Evolutionary conservation across 2,888 invertebrate species (phyloP), one percentile per base, ranked within the genome.

Genomic region (Drosophila dives): DNA sequence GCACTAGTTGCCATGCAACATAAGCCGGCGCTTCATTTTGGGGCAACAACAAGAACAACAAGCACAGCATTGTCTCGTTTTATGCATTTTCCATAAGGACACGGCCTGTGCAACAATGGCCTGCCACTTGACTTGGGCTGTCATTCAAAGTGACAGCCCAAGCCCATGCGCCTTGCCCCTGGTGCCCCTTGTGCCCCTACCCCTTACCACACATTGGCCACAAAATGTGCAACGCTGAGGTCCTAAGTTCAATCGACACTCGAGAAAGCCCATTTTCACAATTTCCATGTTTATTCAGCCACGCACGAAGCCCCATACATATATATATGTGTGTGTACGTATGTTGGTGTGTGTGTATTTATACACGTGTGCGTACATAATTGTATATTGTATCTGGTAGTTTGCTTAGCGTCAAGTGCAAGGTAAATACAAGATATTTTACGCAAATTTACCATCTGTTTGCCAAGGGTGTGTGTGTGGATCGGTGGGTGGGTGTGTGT

Each of bases 361-460:
- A 32, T 60, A 55, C 48, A 64, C 64, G 64, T 59, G 29, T 69
- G 33, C 54, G 51, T 53, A 64, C 71, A 71, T 71, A 64, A 70
- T 75, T 61, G 78, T 77, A 70, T 69, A 69, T 83, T 86, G 86
- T 86, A 86, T 83, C 83, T 83, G 76, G 70, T 70, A 86, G 86
- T 86, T 86, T 86, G 83, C 87, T 84, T 84, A 89, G 84, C 80
- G 81, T 86, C 89, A 87, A 86, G 89, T 86, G 86, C 86, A 86
- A 86, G 87, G 85, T 89, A 86, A 86, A 86, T 86, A 86, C 85
- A 68, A 89, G 81, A 89, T 86, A 86, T 86, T 86, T 86, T 89
- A 89, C 89, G 87, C 80, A 87, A 89, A 86, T 80, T 87, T 78
- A 77, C 86, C 81, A 77, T 86, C 76, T 84, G 84, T 86, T 86